A percentile compares a stretch with the other conserved stretches of the same genome.
These are phyloP conservation scores for Circaetus gallicus DNA, from an alignment of 2,113 vertebrate species.

Conservation along the genomic window DNA sequence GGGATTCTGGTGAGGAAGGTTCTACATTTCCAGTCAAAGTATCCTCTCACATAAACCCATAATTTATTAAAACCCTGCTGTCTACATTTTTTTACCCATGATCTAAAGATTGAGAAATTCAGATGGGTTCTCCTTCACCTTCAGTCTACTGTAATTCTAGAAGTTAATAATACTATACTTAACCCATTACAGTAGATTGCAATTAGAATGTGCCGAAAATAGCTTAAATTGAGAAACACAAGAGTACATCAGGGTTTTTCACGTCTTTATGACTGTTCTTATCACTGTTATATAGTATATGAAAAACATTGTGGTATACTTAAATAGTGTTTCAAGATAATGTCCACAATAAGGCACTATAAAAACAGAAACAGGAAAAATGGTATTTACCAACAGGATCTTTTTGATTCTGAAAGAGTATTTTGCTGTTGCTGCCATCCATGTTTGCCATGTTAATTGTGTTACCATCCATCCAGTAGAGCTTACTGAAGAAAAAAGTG, in stretches of 20 bases:
- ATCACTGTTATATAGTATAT: background rate
- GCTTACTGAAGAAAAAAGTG: slow-evolving; percentile 79
- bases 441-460: slow-evolving; percentile 97
- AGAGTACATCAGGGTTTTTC: background rate
- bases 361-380: background rate
- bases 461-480: slow-evolving; percentile 97
- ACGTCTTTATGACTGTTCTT: background rate
- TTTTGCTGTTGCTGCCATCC: slow-evolving; percentile 98
- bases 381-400: slow-evolving; percentile 89
- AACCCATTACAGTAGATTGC: background rate
- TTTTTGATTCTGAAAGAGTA: slow-evolving; percentile 94
- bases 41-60: background rate
- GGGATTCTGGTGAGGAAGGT: background rate
- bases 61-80: background rate
- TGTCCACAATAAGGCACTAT: background rate
- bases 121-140: background rate
- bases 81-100: background rate
- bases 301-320: background rate
- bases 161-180: background rate
- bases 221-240: background rate
- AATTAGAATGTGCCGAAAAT: background rate
- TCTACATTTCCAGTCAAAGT: background rate
- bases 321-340: background rate
- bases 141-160: background rate
- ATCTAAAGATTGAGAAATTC: background rate